A percentile compares a stretch with the other conserved stretches of the same genome.
phyloP scores from a whole-genome alignment of 1,140 invertebrate genomes.

The Drosophila auraria region DNA sequence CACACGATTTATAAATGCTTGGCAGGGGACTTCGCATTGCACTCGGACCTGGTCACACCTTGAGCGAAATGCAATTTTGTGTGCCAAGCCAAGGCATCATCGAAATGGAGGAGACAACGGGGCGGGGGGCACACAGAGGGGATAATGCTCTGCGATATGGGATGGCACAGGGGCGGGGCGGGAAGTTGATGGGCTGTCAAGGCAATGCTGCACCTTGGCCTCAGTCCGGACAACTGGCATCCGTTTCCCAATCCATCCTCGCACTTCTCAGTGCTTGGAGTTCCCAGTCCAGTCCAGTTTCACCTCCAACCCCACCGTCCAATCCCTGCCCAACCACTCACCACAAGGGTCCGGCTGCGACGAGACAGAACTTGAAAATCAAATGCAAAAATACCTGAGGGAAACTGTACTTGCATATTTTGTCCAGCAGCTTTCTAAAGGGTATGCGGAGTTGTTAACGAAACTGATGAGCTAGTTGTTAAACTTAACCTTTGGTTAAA shows the following conservation, averaged over 20 bases:
- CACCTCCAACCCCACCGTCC: background rate
- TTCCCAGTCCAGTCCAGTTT: background rate
- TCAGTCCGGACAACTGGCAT: constrained; percentile 30
- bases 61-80: constrained; percentile 78
- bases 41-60: constrained; percentile 65
- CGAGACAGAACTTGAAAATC: constrained; percentile 61
- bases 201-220: constrained; percentile 48
- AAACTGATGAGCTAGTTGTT: background rate
- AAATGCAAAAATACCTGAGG: constrained; percentile 67
- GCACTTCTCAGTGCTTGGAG: background rate
- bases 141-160: background rate
- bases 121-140: background rate
- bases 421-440: constrained; percentile 2
- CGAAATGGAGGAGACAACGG: constrained; percentile 10
- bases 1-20: constrained; percentile 73
- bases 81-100: constrained; percentile 39
- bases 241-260: constrained; percentile 20
- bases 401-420: constrained; percentile 35
- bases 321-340: background rate
- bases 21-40: constrained; percentile 45
- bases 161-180: background rate
- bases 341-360: constrained; percentile 20
- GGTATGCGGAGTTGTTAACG: background rate
- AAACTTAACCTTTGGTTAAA: background rate
- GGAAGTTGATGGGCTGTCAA: constrained; percentile 73